Percentiles rank a stretch among this genome's conserved stretches.
These are phyloP conservation scores for Stenolophus ochropezus DNA, from an alignment of 2,888 invertebrate species.

Conservation along the genomic window DNA sequence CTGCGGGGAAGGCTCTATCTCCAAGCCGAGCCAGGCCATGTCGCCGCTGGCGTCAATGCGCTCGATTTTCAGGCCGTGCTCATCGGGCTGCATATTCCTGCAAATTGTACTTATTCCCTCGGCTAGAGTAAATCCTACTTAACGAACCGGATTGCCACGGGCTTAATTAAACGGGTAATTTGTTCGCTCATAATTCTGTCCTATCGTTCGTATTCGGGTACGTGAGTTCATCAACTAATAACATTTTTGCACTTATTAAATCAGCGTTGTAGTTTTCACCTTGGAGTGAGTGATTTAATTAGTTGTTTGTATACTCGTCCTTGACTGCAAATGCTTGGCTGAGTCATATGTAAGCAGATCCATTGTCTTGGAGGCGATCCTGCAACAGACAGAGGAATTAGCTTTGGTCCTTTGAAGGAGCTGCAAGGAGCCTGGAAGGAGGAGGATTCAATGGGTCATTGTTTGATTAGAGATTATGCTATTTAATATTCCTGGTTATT, in stretches of 20 bases:
- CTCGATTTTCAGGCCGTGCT: conserved; percentile 49
- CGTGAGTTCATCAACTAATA: conserved; percentile 35
- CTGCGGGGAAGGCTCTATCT: conserved; percentile 12
- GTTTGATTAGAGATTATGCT: conserved; percentile 24
- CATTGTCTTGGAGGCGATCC: conserved; percentile 20
- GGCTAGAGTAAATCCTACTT: conserved; percentile 51
- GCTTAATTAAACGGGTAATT: conserved; percentile 51
- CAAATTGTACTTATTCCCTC: conserved; percentile 41
- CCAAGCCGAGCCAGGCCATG: conserved; percentile 38
- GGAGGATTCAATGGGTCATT: conserved; percentile 30
- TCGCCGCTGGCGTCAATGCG: conserved; percentile 29
- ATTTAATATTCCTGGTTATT: background rate
- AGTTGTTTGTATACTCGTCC: background rate
- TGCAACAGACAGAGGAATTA: conserved; percentile 34
- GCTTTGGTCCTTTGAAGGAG: background rate
- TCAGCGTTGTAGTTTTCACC: conserved; percentile 38
- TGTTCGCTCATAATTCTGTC: conserved; percentile 53
- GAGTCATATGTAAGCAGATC: conserved; percentile 33
- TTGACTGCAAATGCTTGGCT: conserved; percentile 34
- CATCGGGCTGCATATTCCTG: conserved; percentile 45
- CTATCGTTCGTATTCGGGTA: conserved; percentile 14
- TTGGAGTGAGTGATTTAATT: conserved; percentile 43
- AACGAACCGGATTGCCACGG: conserved; percentile 46
- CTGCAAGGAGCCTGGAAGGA: background rate
- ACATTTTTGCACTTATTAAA: conserved; percentile 24